These are phyloP conservation scores for Noctua comes DNA, from an alignment of 2,888 invertebrate genomes.

Conservation along the genomic window DNA sequence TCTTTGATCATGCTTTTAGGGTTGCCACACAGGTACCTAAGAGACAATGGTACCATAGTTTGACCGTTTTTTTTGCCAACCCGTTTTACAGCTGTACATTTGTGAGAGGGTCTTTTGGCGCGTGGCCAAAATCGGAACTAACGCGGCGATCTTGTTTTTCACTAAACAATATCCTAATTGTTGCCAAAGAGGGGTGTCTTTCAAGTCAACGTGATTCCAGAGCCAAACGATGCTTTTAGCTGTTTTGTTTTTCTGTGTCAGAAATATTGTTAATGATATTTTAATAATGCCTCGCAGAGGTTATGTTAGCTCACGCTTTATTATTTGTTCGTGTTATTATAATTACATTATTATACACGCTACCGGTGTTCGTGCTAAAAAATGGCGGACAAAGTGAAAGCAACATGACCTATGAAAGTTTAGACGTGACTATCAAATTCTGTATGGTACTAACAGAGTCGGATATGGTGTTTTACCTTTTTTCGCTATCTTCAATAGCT, in stretches of 20 bases:
- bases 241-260: background rate
- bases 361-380: background rate
- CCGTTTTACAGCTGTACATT: too few species aligned
- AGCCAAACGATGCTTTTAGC: too few species aligned
- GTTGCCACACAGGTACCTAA: background rate
- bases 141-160: background rate
- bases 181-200: background rate
- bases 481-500: background rate
- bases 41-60: too few species aligned
- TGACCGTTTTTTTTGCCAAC: too few species aligned
- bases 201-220: too few species aligned
- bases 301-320: background rate
- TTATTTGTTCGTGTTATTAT: too few species aligned
- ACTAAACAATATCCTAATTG: background rate
- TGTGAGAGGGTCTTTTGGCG: too few species aligned
- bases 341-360: background rate
- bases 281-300: background rate
- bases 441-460: background rate
- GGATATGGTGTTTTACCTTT: background rate
- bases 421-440: background rate
- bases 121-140: background rate
- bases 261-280: background rate
- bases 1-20: background rate
- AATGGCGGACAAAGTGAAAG: background rate
- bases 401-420: slow-evolving; percentile 2